phyloP scores from a whole-genome alignment of 2,797 vertebrate species.

The Coracias cyanogaster region DNA sequence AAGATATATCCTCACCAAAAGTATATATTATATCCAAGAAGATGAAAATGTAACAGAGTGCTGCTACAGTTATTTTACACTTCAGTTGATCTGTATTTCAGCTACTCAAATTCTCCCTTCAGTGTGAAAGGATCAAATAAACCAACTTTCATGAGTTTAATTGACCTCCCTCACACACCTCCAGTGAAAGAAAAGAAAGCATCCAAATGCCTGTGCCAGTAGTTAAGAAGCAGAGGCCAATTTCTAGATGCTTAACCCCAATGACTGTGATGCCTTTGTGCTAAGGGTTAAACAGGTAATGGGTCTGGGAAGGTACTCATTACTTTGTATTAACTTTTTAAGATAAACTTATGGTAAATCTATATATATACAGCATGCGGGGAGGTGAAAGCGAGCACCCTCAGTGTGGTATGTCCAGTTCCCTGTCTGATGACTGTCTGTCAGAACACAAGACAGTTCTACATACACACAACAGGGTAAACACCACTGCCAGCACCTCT shows the following conservation, averaged over 20 bases:
- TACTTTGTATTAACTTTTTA: not conserved
- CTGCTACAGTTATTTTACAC: not conserved
- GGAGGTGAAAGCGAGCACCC: not conserved
- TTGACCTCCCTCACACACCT: not conserved
- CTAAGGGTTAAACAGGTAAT: not conserved
- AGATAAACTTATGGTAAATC: not conserved
- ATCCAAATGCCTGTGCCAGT: not conserved
- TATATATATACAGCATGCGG: not conserved
- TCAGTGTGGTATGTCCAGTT: fast-evolving
- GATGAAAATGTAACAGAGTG: not conserved
- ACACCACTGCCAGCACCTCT: not conserved
- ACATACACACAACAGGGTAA: not conserved
- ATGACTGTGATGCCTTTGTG: fast-evolving
- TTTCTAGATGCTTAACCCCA: not conserved
- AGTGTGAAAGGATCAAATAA: not conserved
- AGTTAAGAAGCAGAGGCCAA: not conserved
- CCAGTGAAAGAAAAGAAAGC: not conserved
- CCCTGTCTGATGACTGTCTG: not conserved
- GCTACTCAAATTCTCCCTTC: not conserved
- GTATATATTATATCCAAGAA: not conserved
- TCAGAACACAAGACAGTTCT: not conserved
- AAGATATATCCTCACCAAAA: not conserved
- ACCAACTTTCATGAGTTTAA: not conserved
- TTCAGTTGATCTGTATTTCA: not conserved
- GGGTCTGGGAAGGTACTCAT: not conserved